phyloP scores from a whole-genome alignment of 2,888 invertebrate species.

The Dolichopus griseipennis region DNA sequence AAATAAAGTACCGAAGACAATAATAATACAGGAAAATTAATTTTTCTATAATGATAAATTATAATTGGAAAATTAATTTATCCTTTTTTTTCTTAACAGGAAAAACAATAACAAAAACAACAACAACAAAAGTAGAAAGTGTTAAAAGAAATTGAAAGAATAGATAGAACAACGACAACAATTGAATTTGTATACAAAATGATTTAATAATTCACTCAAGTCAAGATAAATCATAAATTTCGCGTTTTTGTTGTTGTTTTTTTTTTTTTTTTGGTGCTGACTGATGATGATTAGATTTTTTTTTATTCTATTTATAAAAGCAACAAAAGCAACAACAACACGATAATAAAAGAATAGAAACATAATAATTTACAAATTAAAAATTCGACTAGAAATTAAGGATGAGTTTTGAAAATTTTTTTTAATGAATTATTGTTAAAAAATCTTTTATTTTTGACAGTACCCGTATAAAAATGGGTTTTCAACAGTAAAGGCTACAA shows the following conservation, averaged over 20 bases:
- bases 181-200: neutral
- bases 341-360: neutral
- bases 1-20: neutral
- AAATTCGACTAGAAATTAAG: neutral
- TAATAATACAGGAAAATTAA: too few species aligned
- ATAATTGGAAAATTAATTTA: neutral
- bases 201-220: neutral
- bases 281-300: too few species aligned
- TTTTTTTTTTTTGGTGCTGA: too few species aligned
- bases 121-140: neutral
- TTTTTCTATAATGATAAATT: neutral
- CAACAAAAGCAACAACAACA: too few species aligned
- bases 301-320: too few species aligned
- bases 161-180: too few species aligned
- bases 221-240: conserved; percentile 2
- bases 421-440: neutral
- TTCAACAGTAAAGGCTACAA: too few species aligned
- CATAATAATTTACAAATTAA: neutral
- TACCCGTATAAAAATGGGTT: too few species aligned
- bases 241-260: neutral
- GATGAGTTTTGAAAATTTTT: neutral
- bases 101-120: neutral
- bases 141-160: too few species aligned
- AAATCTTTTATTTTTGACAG: neutral
- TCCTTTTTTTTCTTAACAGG: neutral